Base-by-base conservation (phyloP, 2,888 invertebrate genomes). In the Pyrochroa serraticornis region DNA sequence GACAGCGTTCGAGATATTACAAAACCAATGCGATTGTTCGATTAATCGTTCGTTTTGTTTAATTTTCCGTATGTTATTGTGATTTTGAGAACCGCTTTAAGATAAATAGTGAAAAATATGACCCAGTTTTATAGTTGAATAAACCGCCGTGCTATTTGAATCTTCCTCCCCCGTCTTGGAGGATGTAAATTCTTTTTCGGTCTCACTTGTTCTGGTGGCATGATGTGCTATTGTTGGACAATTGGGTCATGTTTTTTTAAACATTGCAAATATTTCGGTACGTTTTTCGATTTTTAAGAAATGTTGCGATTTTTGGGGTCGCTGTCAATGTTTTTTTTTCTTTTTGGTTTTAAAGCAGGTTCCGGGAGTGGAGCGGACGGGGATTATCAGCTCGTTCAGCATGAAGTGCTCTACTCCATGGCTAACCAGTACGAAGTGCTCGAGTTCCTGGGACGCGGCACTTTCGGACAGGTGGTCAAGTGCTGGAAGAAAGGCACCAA, bases 401-500 rank as follows among this genome's bases (percentile, higher is more conserved):
- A 98, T 82, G 97, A 98, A 85, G 92, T 96, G 70, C 89, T 98
- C 76, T 96, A 94, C 83, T 97, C 97, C 72, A 91, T 95, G 86
- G 94, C 94, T 75, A 95, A 95, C 74, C 92, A 96, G 84, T 97
- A 90, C 81, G 85, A 97, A 86, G 98, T 98, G 76, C 85, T 98
- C 80, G 98, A 99, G 84, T 99, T 99, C 83, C 88, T 99, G 77
- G 99, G 99, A 71, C 91, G 99, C 71, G 99, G 99, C 75, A 99
- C 98, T 70, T 99, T 99, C 83, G 98, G 98, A 67, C 87, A 95
- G 86, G 99, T 99, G 77, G 99, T 99, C 77, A 99, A 99, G 84
- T 99, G 99, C 82, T 99, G 99, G 98, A 99, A 99, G 83, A 97
- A 98, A 80, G 98, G 98, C 80, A 99, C 99, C 74, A 99, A 97